Evolutionary conservation across 2,888 invertebrate genomes (phyloP), one percentile per base, ranked within the genome.

Genomic region (Nysson spinosus): DNA sequence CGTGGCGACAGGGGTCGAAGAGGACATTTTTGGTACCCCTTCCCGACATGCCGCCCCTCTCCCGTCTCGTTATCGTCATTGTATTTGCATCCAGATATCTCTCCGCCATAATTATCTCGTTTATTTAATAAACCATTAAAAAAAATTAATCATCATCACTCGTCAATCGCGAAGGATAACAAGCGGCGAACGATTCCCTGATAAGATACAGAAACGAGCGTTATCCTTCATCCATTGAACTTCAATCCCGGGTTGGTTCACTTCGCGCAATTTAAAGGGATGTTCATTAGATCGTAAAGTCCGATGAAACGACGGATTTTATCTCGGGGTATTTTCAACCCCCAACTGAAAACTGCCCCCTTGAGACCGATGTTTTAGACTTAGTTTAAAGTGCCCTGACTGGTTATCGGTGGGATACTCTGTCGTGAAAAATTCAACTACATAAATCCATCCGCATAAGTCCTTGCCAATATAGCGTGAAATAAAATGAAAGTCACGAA

Each of bases 381-480:
- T 86, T 84, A 85, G 83, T 85, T 86, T 85, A 83, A 85, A 85
- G 82, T 85, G 83, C 84, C 78, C 78, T 69, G 51, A 57, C 69
- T 71, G 75, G 79, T 80, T 81, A 80, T 83, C 79, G 84, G 80
- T 75, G 60, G 67, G 49, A 30, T 62, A 61, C 76, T 61, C 61
- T 73, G 75, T 74, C 74, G 43, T 49, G 50, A 69, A 40, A 69
- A 68, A 70, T 56, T n/a, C n/a, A n/a, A n/a, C n/a, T n/a, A n/a
- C n/a, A n/a, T n/a, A n/a, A n/a, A n/a, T n/a, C n/a, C n/a, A n/a
- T n/a, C n/a, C n/a, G n/a, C n/a, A n/a, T n/a, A n/a, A n/a, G n/a
- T n/a, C n/a, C n/a, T n/a, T n/a, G n/a, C n/a, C n/a, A n/a, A n/a
- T n/a, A n/a, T n/a, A n/a, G n/a, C n/a, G n/a, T n/a, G n/a, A n/a